These are phyloP conservation scores for Palaemon carinicauda DNA, from an alignment of 1,140 invertebrate species.

Conservation along the genomic window DNA sequence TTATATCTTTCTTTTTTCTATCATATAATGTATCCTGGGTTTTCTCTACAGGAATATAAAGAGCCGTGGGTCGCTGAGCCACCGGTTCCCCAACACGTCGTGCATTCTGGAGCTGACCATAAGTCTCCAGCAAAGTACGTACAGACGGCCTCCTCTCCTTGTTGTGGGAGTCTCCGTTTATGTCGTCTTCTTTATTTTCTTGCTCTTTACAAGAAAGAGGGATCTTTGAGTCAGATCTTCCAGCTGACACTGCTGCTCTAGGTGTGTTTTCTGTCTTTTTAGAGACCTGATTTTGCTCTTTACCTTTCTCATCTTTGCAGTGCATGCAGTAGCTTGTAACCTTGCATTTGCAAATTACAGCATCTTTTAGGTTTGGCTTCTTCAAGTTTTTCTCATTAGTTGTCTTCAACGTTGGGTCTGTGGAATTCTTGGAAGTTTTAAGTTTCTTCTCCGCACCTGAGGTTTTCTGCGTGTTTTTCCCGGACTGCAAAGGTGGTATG, in stretches of 20 bases:
- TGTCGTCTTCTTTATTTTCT: too few species aligned
- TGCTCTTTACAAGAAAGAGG: too few species aligned
- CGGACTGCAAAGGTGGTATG: background rate
- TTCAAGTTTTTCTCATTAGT: background rate
- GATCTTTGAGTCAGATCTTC: background rate
- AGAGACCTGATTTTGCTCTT: background rate
- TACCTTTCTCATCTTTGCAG: background rate
- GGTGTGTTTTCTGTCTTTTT: background rate
- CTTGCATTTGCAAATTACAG: background rate
- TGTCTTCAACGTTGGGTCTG: background rate
- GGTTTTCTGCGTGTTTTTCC: too few species aligned
- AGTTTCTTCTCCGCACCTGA: background rate
- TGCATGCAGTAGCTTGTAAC: background rate
- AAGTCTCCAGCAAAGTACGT: background rate
- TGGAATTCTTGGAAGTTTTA: background rate
- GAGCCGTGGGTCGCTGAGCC: background rate
- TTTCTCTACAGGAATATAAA: constrained; percentile 18
- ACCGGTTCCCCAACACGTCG: background rate
- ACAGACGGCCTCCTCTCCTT: constrained; percentile 14
- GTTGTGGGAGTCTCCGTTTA: too few species aligned
- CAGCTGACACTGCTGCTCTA: background rate
- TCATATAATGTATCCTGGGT: background rate
- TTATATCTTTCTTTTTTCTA: background rate
- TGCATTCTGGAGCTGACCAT: background rate
- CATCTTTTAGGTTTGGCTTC: background rate